Percentiles rank a stretch among this genome's conserved stretches.
Conservation (phyloP, 1,140 invertebrate species). For the Stegodyphus mimosarum region DNA sequence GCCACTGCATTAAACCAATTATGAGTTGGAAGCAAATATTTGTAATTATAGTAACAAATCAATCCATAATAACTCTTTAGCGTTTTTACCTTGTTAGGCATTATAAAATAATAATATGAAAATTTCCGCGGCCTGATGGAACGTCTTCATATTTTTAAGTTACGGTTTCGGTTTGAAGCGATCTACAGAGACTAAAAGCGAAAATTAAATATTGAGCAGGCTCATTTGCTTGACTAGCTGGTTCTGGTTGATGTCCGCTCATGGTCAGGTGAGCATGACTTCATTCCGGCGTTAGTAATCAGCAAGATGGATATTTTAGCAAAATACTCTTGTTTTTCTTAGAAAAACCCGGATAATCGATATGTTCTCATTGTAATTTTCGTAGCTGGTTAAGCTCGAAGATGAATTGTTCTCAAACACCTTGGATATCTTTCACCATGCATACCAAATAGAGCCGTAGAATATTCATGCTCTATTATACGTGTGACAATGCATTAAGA, state of each 20-base stretch:
- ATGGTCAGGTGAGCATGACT: slow-evolving; percentile 43
- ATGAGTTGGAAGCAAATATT: too few relatives aligned
- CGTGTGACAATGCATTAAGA: slow-evolving; percentile 7
- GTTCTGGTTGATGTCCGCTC: background rate
- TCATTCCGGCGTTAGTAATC: background rate
- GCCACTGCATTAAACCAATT: too few relatives aligned
- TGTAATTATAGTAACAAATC: too few relatives aligned
- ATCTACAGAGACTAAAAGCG: too few relatives aligned
- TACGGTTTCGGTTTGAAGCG: too few relatives aligned
- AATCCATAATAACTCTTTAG: too few relatives aligned
- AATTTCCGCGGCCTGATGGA: too few relatives aligned
- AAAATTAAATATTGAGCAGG: too few relatives aligned
- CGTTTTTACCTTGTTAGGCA: too few relatives aligned
- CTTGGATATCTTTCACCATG: background rate
- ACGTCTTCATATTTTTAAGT: too few relatives aligned
- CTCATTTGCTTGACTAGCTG: too few relatives aligned
- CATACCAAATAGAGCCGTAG: slow-evolving; percentile 4
- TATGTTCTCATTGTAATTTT: slow-evolving; percentile 42
- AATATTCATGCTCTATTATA: slow-evolving; percentile 49
- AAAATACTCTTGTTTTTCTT: slow-evolving; percentile 7
- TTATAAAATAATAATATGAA: too few relatives aligned
- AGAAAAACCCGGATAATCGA: slow-evolving; percentile 22
- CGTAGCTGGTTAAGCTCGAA: slow-evolving; percentile 25
- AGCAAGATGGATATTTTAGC: slow-evolving; percentile 26
- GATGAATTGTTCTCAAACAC: slow-evolving; percentile 44